Percentiles rank a stretch among this genome's conserved stretches.
These are phyloP conservation scores for Penaeus vannamei DNA, from an alignment of 1,140 invertebrate genomes.

Conservation along the genomic window DNA sequence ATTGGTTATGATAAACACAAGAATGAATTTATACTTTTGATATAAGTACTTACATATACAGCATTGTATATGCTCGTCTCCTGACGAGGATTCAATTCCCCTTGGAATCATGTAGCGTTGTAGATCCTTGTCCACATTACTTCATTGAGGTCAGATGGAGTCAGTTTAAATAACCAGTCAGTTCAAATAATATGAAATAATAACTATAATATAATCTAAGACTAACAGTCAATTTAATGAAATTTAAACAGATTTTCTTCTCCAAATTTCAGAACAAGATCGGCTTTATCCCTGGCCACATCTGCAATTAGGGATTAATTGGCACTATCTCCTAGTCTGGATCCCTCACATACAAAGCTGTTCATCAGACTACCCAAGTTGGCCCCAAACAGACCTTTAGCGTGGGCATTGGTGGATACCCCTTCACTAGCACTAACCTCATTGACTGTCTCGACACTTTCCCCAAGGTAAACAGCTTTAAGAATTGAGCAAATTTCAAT, in stretches of 20 bases:
- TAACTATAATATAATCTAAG: too few species aligned
- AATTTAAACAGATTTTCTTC: background rate
- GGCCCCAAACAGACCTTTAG: slow-evolving; percentile 98
- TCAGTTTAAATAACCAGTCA: accelerated
- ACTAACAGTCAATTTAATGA: too few species aligned
- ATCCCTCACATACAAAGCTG: slow-evolving; percentile 98
- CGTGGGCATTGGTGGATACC: slow-evolving; percentile 99
- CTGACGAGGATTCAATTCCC: too few species aligned
- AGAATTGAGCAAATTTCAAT: background rate
- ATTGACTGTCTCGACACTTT: slow-evolving; percentile 99
- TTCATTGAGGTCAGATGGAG: too few species aligned
- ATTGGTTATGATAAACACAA: too few species aligned
- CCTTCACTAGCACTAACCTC: slow-evolving; percentile 99
- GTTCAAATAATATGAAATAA: too few species aligned
- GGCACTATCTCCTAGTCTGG: slow-evolving; percentile 98
- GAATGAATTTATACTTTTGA: too few species aligned
- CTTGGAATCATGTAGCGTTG: too few species aligned
- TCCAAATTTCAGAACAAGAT: slow-evolving; percentile 89
- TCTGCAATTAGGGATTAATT: slow-evolving; percentile 93
- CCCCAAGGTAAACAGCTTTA: slow-evolving; percentile 86
- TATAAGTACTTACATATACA: too few species aligned
- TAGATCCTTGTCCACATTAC: too few species aligned
- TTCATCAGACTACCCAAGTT: slow-evolving; percentile 94
- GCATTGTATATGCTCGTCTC: too few species aligned
- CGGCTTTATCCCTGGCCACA: slow-evolving; percentile 99